Base-by-base conservation (phyloP, 1,140 invertebrate genomes). In the Microplitis mediator region DNA sequence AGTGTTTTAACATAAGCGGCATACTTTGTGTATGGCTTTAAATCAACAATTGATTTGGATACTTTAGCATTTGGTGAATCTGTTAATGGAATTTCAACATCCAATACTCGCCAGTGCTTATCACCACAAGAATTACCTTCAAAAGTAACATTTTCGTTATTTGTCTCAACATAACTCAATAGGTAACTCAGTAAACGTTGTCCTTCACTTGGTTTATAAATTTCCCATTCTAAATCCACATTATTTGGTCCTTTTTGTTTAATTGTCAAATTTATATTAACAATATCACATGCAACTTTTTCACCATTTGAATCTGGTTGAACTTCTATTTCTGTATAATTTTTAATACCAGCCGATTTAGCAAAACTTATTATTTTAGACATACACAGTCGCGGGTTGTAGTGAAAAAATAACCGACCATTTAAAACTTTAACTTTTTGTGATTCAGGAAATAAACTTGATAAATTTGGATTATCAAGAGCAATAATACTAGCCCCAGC, bases 351-450 rank as follows among this genome's bases (percentile, higher is more conserved):
- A 0, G 80, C 82, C 34, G 85, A 82, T 13, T 83, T 79, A 9
- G 88, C 86, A 2, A 95, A 82, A 54, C 89, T 84, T 16, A 89
- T 81, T 69, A 95, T 94, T 79, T 91, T 90, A 51, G 84, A 84
- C 8, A 89, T 81, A 80, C 95, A 96, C 1, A 96, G 82, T 80
- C 92, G 91, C 4, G 93, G 91, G 82, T 96, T 96, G 76, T 91
- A 90, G 72, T 94, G 92, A 78, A 96, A 93, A 51, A 90, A 90
- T 1, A 95, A 79, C 3, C 88, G 89, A 0, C 93, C 92, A 3
- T 85, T 88, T 23, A 83, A 76, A 31, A 95, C 90, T 73, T 81
- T 82, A 4, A 94, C 79, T 45, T 88, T 79, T 69, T 86, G 81
- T 6, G 63, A 50, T 0, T 66, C 71, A 0, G 74, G 69, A 50